Percentiles rank a stretch among this genome's conserved stretches.
These are phyloP conservation scores for Neodon shergylaensis DNA, from an alignment of 2,113 vertebrate genomes.

Conservation along the genomic window DNA sequence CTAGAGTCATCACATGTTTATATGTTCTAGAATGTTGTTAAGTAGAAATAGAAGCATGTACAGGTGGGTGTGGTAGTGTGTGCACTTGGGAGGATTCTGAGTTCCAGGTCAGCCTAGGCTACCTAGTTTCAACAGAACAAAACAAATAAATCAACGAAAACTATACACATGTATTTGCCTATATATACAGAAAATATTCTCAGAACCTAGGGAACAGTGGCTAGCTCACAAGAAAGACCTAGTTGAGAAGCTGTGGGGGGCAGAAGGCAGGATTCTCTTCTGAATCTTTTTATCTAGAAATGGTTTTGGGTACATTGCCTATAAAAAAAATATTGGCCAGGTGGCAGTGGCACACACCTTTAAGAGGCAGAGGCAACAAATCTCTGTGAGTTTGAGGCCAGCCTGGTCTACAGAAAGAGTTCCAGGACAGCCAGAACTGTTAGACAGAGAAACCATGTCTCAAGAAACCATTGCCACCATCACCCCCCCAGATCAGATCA, in stretches of 20 bases:
- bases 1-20: not conserved
- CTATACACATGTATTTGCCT: not conserved
- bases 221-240: not conserved
- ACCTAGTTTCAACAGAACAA: not conserved
- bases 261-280: not conserved
- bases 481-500: not conserved
- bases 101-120: not conserved
- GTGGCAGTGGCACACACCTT: not conserved
- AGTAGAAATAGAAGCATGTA: not conserved
- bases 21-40: not conserved
- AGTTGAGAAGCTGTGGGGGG: not conserved
- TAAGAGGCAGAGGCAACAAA: not conserved
- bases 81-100: not conserved
- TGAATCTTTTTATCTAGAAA: slow-evolving; percentile 31
- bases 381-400: not conserved
- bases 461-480: not conserved
- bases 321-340: not conserved
- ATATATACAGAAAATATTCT: not conserved
- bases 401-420: not conserved
- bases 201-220: not conserved
- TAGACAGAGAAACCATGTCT: not conserved
- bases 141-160: not conserved
- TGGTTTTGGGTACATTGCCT: not conserved
- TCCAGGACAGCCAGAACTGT: not conserved
- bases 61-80: not conserved